These are phyloP conservation scores for Telenomus remus DNA, from an alignment of 1,140 invertebrate species.

Conservation along the genomic window DNA sequence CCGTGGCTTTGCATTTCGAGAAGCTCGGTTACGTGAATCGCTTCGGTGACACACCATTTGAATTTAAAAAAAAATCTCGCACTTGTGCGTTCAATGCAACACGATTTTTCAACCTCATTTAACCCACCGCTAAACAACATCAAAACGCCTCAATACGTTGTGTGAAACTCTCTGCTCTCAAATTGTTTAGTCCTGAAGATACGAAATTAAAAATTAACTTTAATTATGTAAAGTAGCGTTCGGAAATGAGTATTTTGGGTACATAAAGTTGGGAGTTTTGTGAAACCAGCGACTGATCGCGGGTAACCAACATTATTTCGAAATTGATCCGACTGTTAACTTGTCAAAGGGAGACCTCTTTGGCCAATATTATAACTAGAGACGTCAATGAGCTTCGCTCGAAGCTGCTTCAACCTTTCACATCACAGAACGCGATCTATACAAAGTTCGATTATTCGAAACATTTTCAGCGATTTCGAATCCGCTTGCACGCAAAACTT, in stretches of 20 bases:
- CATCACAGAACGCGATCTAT: not conserved
- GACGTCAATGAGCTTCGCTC: not conserved
- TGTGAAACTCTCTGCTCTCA: no score
- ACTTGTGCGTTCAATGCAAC: not conserved
- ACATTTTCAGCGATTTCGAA: not conserved
- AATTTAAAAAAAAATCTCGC: slow-evolving; percentile 7
- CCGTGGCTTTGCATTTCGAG: slow-evolving; percentile 26
- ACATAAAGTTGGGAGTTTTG: not conserved
- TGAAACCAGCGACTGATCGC: not conserved
- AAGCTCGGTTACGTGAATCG: slow-evolving; percentile 16
- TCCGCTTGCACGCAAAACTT: no score
- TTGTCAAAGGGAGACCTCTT: not conserved
- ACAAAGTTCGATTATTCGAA: not conserved
- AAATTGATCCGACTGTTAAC: slow-evolving; percentile 1
- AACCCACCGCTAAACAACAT: not conserved
- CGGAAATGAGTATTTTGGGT: no score
- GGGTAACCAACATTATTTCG: not conserved
- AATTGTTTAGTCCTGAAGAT: no score
- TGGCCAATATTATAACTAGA: not conserved
- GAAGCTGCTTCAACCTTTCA: not conserved
- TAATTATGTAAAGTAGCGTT: no score
- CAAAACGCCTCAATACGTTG: no score
- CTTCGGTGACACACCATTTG: slow-evolving; percentile 18
- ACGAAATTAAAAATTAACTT: no score
- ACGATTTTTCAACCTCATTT: not conserved